Evolutionary conservation across 2,888 invertebrate genomes (phyloP).

Genomic region (Sceliomorpha sp.): DNA sequence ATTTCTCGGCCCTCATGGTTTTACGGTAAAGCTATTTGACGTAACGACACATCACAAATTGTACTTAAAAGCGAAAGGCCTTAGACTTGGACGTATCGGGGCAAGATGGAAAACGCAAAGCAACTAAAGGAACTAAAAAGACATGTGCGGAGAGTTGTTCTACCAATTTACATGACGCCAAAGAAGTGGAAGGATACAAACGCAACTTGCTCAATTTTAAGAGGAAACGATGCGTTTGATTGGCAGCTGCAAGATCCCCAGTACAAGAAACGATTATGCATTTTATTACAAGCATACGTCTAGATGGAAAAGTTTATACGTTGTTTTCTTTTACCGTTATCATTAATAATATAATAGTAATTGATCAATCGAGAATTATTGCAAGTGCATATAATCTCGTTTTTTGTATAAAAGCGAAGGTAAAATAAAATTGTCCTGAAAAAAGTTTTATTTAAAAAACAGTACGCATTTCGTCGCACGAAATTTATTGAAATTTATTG

Average conservation of each 20-base stretch:
- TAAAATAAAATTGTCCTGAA: too few species aligned
- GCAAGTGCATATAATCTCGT: too few species aligned
- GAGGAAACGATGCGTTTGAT: not conserved
- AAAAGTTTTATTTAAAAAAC: too few species aligned
- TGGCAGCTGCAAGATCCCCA: not conserved
- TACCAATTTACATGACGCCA: slow-evolving; percentile 31
- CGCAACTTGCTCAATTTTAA: slow-evolving; percentile 21
- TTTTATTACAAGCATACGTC: too few species aligned
- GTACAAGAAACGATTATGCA: too few species aligned
- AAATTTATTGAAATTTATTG: too few species aligned
- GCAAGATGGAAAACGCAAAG: slow-evolving; percentile 20
- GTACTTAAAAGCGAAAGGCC: slow-evolving; percentile 39
- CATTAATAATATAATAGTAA: too few species aligned
- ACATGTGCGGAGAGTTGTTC: slow-evolving; percentile 10
- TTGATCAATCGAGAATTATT: too few species aligned
- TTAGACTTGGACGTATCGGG: slow-evolving; percentile 25
- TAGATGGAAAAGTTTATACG: slow-evolving; percentile 4
- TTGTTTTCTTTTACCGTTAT: slow-evolving; percentile 10
- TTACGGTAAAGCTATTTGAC: slow-evolving; percentile 14
- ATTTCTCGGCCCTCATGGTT: slow-evolving; percentile 29
- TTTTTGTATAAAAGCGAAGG: too few species aligned
- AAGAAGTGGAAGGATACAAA: slow-evolving; percentile 31
- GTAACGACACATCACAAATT: slow-evolving; percentile 23
- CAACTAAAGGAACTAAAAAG: slow-evolving; percentile 23
- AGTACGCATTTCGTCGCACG: too few species aligned